Percentiles rank a stretch among this genome's conserved stretches.
Conservation (phyloP, 2,797 vertebrate species). For the Sebastes iracundus region DNA sequence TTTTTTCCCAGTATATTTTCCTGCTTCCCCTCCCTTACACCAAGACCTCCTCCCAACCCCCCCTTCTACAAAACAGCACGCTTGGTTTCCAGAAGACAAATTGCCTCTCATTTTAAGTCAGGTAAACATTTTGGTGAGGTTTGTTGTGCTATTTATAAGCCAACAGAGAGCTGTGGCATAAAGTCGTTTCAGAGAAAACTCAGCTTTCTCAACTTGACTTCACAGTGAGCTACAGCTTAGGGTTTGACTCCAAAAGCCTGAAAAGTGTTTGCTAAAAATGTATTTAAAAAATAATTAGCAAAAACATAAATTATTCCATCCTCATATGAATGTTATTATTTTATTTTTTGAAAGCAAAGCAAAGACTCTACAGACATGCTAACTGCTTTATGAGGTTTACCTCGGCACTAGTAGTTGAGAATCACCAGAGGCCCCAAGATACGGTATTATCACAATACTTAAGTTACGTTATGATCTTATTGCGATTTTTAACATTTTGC, state of each 20-base stretch:
- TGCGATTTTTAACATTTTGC: too few relatives aligned
- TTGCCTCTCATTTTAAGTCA: slow-evolving; percentile 58
- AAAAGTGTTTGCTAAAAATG: neutral
- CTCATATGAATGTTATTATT: neutral
- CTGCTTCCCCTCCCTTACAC: neutral
- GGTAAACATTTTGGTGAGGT: slow-evolving; percentile 55
- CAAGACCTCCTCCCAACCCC: neutral
- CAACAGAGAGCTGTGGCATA: slow-evolving; percentile 24
- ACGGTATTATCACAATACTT: too few relatives aligned
- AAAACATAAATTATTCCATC: neutral
- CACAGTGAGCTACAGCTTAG: neutral
- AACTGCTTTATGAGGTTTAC: neutral
- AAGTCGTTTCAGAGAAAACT: slow-evolving; percentile 37
- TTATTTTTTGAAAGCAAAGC: neutral
- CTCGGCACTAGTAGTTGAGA: too few relatives aligned
- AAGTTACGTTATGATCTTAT: too few relatives aligned
- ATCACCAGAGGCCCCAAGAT: too few relatives aligned
- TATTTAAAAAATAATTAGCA: neutral
- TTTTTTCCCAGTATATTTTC: slow-evolving; percentile 29
- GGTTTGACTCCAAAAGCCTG: neutral
- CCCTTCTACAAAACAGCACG: slow-evolving; percentile 8
- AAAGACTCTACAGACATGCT: neutral
- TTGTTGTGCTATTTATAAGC: slow-evolving; percentile 59
- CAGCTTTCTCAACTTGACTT: slow-evolving; percentile 14
- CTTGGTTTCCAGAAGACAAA: slow-evolving; percentile 48